Conservation (phyloP, 2,113 vertebrate species). For the Platichthys stellatus region DNA sequence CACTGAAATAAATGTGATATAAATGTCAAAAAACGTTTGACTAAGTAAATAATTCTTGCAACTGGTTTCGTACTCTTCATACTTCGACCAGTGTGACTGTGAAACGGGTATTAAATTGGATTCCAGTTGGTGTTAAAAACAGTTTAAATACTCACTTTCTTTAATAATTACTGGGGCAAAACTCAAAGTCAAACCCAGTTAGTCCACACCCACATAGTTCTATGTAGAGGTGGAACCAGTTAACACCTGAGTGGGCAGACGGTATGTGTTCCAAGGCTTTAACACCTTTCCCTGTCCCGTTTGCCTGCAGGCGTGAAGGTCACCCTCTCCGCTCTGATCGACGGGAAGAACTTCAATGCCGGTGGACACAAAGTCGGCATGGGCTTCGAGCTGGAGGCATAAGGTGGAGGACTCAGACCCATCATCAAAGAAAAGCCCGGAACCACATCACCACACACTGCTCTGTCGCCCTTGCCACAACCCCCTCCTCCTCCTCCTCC, state of each 20-base stretch:
- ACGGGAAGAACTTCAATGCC: slow-evolving; percentile 95
- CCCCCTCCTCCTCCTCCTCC: slow-evolving; percentile 4
- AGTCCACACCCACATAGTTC: not conserved
- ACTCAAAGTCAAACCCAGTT: no score
- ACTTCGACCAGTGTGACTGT: no score
- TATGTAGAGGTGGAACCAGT: not conserved
- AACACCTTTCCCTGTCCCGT: not conserved
- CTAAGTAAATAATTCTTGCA: no score
- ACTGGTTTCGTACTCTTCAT: no score
- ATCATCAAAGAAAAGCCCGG: slow-evolving; percentile 23
- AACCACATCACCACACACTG: slow-evolving; percentile 24
- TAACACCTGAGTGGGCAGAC: not conserved
- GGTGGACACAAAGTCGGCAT: slow-evolving; percentile 97
- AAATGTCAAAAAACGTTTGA: no score
- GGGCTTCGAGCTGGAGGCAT: slow-evolving; percentile 96
- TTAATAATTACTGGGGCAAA: no score
- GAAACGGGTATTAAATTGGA: no score
- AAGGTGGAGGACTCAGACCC: slow-evolving; percentile 28
- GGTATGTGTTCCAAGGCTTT: not conserved
- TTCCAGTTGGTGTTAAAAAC: no score
- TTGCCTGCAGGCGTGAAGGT: slow-evolving; percentile 89
- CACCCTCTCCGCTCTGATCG: slow-evolving; percentile 92
- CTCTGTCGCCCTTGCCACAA: not conserved
- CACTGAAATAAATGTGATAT: no score
- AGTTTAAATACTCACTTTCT: no score